Evolutionary conservation across 1,140 invertebrate genomes (phyloP), one percentile per base, ranked within the genome.

Genomic region (Lithobius niger): DNA sequence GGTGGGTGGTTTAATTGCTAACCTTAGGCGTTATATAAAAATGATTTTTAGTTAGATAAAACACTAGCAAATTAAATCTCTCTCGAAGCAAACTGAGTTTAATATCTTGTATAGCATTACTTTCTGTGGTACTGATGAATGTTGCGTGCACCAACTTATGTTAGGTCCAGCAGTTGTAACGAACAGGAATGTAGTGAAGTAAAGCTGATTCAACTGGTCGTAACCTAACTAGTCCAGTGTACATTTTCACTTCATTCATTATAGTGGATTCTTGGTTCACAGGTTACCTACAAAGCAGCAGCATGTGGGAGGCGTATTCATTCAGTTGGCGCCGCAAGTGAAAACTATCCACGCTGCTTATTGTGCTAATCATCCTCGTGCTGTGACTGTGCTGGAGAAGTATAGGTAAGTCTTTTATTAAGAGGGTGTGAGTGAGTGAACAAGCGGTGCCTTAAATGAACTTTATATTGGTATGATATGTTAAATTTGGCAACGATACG

Each of bases 311-410:
- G 90, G 87, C 64, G 72, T 94, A 1, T 97, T 97, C 67, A 70
- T 99, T 40, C 82, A 82, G 45, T 79, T 84, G 68, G 94, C 94
- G 6, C 81, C 87, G 18, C 79, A 80, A 65, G 77, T 98, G 51
- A 94, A 95, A 71, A 71, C 77, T 57, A 80, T 93, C 22, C 90
- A 97, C 71, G 79, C 83, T 60, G 74, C 74, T 16, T 99, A 98
- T 68, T 97, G 93, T 73, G 77, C 80, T 56, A 82, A 86, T 62
- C 94, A 98, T 79, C 94, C 94, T 0, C 81, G 81, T 67, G 91
- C 92, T 64, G 90, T 95, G 31, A 84, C 83, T 64, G 81, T 96
- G 59, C 74, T 98, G 59, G 90, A 94, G 69, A 86, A 86, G 69
- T 85, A 87, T 64, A 88, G 86, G 88, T 91, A 71, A 74, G 75